Evolutionary conservation across 2,888 invertebrate genomes (phyloP).

Genomic region (Parascotia fuliginaria): DNA sequence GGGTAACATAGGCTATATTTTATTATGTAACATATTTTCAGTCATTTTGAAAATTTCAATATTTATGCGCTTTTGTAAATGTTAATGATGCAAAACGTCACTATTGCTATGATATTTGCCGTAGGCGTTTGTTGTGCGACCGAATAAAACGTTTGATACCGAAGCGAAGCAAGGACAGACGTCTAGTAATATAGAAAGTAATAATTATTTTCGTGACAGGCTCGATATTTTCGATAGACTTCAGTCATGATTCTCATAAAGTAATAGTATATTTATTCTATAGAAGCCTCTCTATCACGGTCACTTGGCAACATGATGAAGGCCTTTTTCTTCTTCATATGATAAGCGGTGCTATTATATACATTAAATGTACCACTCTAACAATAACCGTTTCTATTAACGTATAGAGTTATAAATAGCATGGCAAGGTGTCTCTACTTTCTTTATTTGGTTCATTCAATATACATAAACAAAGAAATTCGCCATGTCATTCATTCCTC

Average conservation of each 20-base stretch:
- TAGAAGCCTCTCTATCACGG: neutral
- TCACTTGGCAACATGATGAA: neutral
- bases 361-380: neutral
- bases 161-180: no score
- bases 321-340: neutral
- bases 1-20: no score
- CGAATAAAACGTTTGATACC: no score
- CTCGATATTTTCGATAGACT: neutral
- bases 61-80: no score
- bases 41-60: no score
- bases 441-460: neutral
- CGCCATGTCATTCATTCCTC: neutral
- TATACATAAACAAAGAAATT: neutral
- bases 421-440: neutral
- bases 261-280: neutral
- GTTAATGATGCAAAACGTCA: no score
- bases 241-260: no score
- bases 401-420: constrained; percentile 6
- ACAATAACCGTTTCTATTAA: neutral
- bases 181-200: no score
- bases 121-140: no score
- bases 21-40: no score
- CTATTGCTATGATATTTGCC: no score
- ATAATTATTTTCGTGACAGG: no score
- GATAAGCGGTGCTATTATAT: neutral